phyloP scores from a whole-genome alignment of 2,888 invertebrate species.

The Sthenelais limicola region DNA sequence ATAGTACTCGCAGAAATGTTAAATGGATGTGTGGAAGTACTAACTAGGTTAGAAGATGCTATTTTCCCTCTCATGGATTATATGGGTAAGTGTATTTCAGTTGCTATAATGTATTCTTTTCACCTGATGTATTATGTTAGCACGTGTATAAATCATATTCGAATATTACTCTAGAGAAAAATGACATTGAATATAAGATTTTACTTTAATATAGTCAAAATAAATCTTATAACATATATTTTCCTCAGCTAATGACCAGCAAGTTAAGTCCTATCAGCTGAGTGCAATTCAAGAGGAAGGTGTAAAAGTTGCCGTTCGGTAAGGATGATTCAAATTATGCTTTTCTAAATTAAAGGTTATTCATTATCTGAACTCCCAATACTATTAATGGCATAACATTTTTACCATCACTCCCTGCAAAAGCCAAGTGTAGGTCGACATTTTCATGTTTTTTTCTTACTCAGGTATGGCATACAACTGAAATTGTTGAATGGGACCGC shows the following conservation, averaged over 20 bases:
- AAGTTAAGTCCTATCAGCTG: conserved; percentile 59
- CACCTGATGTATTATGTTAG: background rate
- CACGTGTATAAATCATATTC: too few species aligned
- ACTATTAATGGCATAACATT: too few species aligned
- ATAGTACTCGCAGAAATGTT: conserved; percentile 66
- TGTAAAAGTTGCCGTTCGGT: conserved; percentile 67
- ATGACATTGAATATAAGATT: background rate
- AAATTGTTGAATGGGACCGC: conserved; percentile 61
- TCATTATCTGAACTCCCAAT: too few species aligned
- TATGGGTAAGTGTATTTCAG: conserved; percentile 55
- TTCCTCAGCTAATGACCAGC: conserved; percentile 34
- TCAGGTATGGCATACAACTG: conserved; percentile 56
- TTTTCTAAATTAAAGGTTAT: too few species aligned
- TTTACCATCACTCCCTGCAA: too few species aligned
- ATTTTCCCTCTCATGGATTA: conserved; percentile 63
- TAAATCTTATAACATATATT: background rate
- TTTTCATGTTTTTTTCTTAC: background rate
- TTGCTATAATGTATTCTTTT: conserved; percentile 14
- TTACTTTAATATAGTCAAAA: background rate
- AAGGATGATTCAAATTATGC: too few species aligned
- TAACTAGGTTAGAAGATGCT: conserved; percentile 60
- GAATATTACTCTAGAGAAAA: background rate
- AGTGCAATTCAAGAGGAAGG: conserved; percentile 66
- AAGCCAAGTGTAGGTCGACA: background rate
- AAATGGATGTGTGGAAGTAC: conserved; percentile 56